Evolutionary conservation across 1,140 invertebrate genomes (phyloP).

Genomic region (Aporrectodea caliginosa): DNA sequence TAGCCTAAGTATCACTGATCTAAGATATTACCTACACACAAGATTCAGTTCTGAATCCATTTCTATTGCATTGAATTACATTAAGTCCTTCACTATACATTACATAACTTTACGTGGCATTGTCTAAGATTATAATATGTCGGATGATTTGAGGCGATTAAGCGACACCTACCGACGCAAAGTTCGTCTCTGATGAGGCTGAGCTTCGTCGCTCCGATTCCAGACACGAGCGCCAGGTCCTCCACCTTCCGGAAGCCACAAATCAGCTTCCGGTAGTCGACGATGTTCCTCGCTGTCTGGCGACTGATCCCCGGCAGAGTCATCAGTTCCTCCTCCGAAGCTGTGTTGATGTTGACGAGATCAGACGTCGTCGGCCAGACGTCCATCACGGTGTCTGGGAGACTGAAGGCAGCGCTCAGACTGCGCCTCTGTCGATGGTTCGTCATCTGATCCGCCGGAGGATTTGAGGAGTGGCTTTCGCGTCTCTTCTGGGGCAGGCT

Average conservation of each 20-base stretch:
- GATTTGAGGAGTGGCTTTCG: neutral
- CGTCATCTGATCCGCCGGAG: too few relatives aligned
- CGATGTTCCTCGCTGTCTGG: constrained; percentile 68
- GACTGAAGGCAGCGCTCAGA: neutral
- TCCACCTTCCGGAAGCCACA: constrained; percentile 70
- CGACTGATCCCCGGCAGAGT: constrained; percentile 69
- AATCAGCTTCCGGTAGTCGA: constrained; percentile 71
- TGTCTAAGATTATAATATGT: too few relatives aligned
- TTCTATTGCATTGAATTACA: too few relatives aligned
- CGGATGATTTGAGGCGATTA: too few relatives aligned
- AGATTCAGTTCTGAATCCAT: too few relatives aligned
- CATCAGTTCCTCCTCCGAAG: constrained; percentile 72
- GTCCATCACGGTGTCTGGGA: neutral
- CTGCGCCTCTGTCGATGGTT: neutral
- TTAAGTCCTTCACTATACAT: too few relatives aligned
- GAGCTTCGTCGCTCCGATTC: constrained; percentile 73
- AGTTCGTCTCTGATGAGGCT: constrained; percentile 68
- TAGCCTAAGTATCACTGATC: too few relatives aligned
- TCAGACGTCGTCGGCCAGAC: neutral
- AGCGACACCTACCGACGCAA: too few relatives aligned
- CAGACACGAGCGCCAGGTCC: constrained; percentile 75
- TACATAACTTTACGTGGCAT: too few relatives aligned
- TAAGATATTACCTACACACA: too few relatives aligned
- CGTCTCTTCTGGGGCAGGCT: neutral
- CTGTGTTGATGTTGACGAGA: constrained; percentile 61